Percentiles rank a stretch among this genome's conserved stretches.
Conservation (phyloP, 2,797 vertebrate genomes). For the Acrossocheilus fasciatus region DNA sequence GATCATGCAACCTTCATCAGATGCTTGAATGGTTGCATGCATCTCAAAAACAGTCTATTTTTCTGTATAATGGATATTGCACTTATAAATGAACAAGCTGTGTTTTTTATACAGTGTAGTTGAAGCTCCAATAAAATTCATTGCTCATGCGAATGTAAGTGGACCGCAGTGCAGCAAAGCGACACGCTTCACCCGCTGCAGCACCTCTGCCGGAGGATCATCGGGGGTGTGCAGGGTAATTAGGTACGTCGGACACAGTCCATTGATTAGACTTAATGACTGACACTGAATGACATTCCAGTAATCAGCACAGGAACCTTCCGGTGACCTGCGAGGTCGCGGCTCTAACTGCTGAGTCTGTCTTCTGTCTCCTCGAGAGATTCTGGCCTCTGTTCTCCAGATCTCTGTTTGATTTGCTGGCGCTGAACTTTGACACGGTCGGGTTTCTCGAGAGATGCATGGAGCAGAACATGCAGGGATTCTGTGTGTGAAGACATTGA, state of each 20-base stretch:
- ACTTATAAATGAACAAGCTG: not conserved
- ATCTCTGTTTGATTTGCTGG: not conserved
- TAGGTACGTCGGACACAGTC: constrained; percentile 30
- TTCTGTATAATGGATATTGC: not conserved
- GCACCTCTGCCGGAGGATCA: constrained; percentile 6
- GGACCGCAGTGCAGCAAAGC: constrained; percentile 11
- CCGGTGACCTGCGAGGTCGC: constrained; percentile 1
- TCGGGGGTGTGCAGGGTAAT: constrained; percentile 38
- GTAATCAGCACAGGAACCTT: constrained; percentile 24
- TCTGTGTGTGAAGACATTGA: not conserved
- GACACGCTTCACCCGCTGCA: not conserved
- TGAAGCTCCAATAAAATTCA: not conserved
- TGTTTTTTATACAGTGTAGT: not conserved
- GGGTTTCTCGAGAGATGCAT: not conserved
- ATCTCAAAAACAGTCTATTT: not conserved
- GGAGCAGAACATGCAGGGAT: not conserved
- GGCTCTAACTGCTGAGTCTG: not conserved
- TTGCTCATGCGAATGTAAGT: not conserved
- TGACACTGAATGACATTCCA: constrained; percentile 41
- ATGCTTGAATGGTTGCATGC: not conserved
- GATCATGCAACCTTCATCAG: not conserved
- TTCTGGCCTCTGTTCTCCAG: not conserved
- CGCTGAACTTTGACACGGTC: not conserved
- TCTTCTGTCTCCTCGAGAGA: not conserved
- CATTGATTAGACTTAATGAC: constrained; percentile 49